Percentiles rank a stretch among this genome's conserved stretches.
phyloP scores from a whole-genome alignment of 2,888 invertebrate species.

The Hedychridium roseum region DNA sequence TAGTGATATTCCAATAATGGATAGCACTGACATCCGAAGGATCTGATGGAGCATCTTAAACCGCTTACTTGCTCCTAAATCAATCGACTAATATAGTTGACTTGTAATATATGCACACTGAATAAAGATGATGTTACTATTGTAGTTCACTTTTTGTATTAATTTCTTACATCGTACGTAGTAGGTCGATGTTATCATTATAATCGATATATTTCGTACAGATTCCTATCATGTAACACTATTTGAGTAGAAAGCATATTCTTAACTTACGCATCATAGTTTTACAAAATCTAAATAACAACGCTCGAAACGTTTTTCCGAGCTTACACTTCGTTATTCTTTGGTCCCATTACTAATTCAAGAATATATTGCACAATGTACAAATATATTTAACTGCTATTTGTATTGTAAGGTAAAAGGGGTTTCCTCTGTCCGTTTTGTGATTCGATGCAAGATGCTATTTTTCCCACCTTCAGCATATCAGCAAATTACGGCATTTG shows the following conservation, averaged over 20 bases:
- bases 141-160: slow-evolving; percentile 39
- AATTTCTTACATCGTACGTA: neutral
- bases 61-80: slow-evolving; percentile 47
- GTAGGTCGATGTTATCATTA: no score
- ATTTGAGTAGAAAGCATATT: slow-evolving; percentile 10
- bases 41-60: slow-evolving; percentile 38
- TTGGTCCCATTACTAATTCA: slow-evolving; percentile 19
- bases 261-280: slow-evolving; percentile 13
- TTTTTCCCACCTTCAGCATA: no score
- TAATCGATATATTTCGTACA: slow-evolving; percentile 11
- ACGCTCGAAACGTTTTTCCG: slow-evolving; percentile 15
- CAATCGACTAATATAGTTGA: slow-evolving; percentile 48
- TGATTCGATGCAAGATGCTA: no score
- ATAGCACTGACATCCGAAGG: slow-evolving; percentile 16
- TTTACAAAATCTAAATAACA: slow-evolving; percentile 38
- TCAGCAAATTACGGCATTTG: no score
- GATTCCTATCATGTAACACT: slow-evolving; percentile 7
- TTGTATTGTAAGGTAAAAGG: no score
- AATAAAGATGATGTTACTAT: slow-evolving; percentile 63
- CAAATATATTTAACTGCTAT: no score
- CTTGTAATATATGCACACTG: slow-evolving; percentile 62
- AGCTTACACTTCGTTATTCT: slow-evolving; percentile 10
- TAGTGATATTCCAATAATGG: slow-evolving; percentile 5
- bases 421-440: no score
- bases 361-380: slow-evolving; percentile 4